Percentiles rank a stretch among this genome's conserved stretches.
Evolutionary conservation across 2,113 vertebrate species (phyloP).

Genomic region (Toxostoma redivivum): DNA sequence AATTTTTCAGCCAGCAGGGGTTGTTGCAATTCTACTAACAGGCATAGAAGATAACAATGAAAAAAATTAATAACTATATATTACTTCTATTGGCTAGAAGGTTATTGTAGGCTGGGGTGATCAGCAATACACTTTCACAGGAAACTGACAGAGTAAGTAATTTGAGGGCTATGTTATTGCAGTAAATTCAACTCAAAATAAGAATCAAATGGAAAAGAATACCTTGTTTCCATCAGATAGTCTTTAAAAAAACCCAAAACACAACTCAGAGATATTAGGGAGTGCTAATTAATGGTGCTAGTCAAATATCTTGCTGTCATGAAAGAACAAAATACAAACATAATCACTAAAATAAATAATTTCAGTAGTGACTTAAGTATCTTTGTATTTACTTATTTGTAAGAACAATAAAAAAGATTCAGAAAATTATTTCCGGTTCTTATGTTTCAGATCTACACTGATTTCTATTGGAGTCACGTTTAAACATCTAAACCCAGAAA

Average conservation of each 20-base stretch:
- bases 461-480: neutral
- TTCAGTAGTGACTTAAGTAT: neutral
- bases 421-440: neutral
- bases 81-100: neutral
- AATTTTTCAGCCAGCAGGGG: slow-evolving; percentile 34
- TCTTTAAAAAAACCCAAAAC: neutral
- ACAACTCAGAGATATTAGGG: neutral
- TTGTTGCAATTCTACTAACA: neutral
- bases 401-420: neutral
- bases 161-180: neutral
- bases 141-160: neutral
- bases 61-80: neutral
- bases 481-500: neutral
- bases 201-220: neutral
- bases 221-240: neutral
- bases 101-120: neutral
- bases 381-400: neutral
- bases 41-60: neutral
- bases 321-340: neutral
- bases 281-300: neutral
- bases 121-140: neutral
- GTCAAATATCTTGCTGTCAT: neutral
- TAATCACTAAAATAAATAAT: neutral
- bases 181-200: neutral
- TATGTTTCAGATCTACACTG: neutral